A percentile compares a stretch with the other conserved stretches of the same genome.
Conservation (phyloP, 2,113 vertebrate genomes). For the Chrysochloris asiatica region DNA sequence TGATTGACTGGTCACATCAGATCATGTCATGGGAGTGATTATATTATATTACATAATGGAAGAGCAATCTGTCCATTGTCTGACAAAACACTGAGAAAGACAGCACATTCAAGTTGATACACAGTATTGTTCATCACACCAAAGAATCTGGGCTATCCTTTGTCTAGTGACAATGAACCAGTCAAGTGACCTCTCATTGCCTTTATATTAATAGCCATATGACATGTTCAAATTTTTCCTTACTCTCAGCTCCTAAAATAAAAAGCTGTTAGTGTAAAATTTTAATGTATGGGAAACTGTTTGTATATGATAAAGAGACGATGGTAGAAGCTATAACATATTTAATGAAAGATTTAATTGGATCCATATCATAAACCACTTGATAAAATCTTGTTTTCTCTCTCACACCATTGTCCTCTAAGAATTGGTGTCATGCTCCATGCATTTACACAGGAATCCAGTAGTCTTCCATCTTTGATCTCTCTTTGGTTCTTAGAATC, state of each 20-base stretch:
- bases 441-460: neutral
- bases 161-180: neutral
- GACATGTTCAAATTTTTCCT: neutral
- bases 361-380: too few species aligned
- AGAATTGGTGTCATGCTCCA: neutral
- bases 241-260: neutral
- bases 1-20: neutral
- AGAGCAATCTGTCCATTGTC: neutral
- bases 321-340: neutral
- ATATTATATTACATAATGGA: neutral
- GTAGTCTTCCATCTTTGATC: neutral
- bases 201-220: neutral
- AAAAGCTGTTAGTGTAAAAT: neutral
- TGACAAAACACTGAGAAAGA: neutral
- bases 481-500: neutral
- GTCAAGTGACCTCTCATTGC: neutral
- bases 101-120: neutral
- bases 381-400: neutral
- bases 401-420: neutral
- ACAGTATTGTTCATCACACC: neutral
- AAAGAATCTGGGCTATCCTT: neutral
- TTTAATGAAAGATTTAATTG: neutral
- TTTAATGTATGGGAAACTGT: neutral
- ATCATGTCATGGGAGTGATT: neutral
- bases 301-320: neutral